Base-by-base conservation (phyloP, 2,888 invertebrate species). In the Andrena minutula region DNA sequence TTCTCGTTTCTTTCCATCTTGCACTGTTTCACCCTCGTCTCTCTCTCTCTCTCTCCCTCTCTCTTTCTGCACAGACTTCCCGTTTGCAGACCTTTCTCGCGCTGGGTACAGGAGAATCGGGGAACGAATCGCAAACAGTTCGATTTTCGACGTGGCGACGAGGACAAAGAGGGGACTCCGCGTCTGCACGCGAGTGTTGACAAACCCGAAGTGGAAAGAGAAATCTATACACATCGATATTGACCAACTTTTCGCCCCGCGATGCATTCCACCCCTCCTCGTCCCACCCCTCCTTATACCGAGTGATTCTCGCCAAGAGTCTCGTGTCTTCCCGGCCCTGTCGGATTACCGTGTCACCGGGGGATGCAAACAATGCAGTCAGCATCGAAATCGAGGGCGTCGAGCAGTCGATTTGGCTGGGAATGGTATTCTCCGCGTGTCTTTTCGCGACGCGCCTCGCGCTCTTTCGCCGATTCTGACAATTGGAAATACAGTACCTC, bases 91-190 rank as follows among this genome's bases (percentile, higher is more conserved):
- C 26, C 23, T 20, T 56, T 65, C 23, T 41, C 26, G 32, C 26
- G 20, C 53, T 20, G 35, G 49, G 60, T 65, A 41, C 23, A 7
- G 75, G 64, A 51, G 53, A 79, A 85, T 70, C 79, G 69, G 58
- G 56, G 53, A 80, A 82, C 88, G 84, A 82, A 87, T 84, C 75
- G 82, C 84, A 84, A 87, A 88, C 86, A 87, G 84, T 84, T 88
- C 82, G 88, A 84, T 88, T 84, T 75, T 80, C 79, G 74, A 79
- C 77, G 77, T 74, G 73, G 60, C 82, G 75, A 12, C 66, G 16
- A 26, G 75, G 86, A 88, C 82, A 88, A 84, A 76, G 79, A 72
- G 79, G 84, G 78, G 41, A 41, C 83, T 88, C 70, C 32, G 66
- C 61, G 76, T 69, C 71, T 63, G 60, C 23, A 56, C 68, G 76